Evolutionary conservation across 2,113 vertebrate genomes (phyloP).

Genomic region (Sus scrofa): DNA sequence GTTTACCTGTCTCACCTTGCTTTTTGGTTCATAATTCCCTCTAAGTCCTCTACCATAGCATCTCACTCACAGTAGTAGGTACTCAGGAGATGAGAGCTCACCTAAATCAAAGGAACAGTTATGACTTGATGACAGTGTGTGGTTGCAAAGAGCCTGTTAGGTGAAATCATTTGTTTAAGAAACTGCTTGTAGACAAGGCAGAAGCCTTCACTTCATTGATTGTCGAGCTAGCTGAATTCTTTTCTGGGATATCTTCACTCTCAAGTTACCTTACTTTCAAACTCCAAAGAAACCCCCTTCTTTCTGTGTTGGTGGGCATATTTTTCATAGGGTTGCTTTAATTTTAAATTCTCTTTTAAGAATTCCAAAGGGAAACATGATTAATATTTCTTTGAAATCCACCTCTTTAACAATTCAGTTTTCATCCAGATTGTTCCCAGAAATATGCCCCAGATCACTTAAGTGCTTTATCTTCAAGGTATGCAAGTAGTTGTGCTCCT

Average conservation of each 20-base stretch:
- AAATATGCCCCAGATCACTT: neutral
- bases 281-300: neutral
- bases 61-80: neutral
- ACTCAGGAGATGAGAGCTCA: neutral
- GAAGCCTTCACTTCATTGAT: neutral
- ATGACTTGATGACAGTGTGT: neutral
- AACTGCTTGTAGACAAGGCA: neutral
- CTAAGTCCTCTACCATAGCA: neutral
- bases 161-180: neutral
- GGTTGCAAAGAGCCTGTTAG: neutral
- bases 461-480: neutral
- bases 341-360: constrained; percentile 41
- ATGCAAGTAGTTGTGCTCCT: neutral
- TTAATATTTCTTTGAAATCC: constrained; percentile 33
- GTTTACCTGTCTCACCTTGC: neutral
- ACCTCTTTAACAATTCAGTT: constrained; percentile 1
- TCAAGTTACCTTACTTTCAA: neutral
- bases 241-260: neutral
- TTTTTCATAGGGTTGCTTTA: neutral
- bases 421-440: neutral
- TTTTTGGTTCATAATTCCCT: constrained; percentile 13
- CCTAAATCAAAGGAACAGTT: neutral
- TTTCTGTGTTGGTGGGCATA: neutral
- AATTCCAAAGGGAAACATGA: constrained; percentile 5
- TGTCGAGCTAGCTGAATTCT: neutral